Base-by-base conservation (phyloP, 2,888 invertebrate species). In the Nomada hirtipes region DNA sequence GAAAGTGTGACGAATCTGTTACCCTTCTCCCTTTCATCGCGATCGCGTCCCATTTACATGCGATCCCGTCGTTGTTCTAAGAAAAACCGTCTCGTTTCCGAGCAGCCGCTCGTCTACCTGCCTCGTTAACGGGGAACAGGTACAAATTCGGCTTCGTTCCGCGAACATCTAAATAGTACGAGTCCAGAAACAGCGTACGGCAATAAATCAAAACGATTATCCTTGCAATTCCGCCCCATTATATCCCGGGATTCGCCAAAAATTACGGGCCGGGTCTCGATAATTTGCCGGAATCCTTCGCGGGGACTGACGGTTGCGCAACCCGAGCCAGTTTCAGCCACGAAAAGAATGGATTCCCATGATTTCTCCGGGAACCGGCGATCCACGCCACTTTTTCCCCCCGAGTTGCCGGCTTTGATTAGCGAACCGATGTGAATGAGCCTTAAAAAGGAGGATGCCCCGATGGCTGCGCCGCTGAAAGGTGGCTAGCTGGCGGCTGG, bases 381-480 rank as follows among this genome's bases (percentile, higher is more conserved):
- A 74, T 68, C 86, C 79, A 68, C 79, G 83, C 70, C 76, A 68
- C 69, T 80, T 83, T 76, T 86, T 79, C 82, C 15, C 72, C 42
- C 59, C 47, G 11, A 57, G 76, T 83, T 84, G 85, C 88, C 83
- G 77, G 78, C 36, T 83, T 88, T 88, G 88, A 88, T 88, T 88
- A 88, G 88, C 86, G 82, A 86, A 69, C 75, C 87, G 80, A 88
- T 88, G 88, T 88, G 88, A 87, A 88, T 88, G 88, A 88, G 85
- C 86, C 88, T 88, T 88, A 86, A 88, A 80, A 82, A 81, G 81
- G 83, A 89, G 88, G 89, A 88, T 87, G 84, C 84, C 84, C 86
- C 87, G 80, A 89, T 89, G 89, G 88, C 87, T 87, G 86, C 89
- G 86, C 87, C 87, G 89, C 88, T 88, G 88, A 89, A 90, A 90